phyloP scores from a whole-genome alignment of 2,797 vertebrate species.

The Etheostoma nigrum region DNA sequence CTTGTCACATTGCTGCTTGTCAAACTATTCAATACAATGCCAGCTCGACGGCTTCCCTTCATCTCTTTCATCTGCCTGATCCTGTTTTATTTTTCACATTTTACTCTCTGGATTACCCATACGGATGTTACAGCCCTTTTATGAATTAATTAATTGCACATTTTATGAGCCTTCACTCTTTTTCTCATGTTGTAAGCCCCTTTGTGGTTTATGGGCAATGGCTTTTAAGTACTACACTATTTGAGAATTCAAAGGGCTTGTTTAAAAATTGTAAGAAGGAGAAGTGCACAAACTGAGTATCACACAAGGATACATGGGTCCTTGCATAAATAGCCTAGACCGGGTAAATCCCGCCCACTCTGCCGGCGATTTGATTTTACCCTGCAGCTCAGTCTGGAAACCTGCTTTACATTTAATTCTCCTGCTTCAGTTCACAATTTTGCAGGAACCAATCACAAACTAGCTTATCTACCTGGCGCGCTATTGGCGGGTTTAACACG shows the following conservation, averaged over 20 bases:
- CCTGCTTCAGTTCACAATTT: no score
- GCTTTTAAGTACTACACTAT: neutral
- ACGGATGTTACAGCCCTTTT: neutral
- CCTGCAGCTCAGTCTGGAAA: no score
- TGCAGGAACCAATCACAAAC: no score
- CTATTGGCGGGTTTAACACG: no score
- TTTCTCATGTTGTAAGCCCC: neutral
- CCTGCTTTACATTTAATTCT: no score
- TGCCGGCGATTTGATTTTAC: no score
- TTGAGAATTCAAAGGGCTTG: neutral
- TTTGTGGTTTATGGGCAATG: neutral
- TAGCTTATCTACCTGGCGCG: no score
- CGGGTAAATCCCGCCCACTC: no score
- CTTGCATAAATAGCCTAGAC: neutral
- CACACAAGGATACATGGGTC: neutral
- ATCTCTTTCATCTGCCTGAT: slow-evolving; percentile 2
- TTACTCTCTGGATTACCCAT: neutral
- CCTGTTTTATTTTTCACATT: slow-evolving; percentile 16
- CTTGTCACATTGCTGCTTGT: slow-evolving; percentile 51
- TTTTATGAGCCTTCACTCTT: neutral
- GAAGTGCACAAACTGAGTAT: neutral
- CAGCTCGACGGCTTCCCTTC: slow-evolving; percentile 6
- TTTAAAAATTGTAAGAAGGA: neutral
- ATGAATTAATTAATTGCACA: neutral
- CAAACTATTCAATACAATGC: slow-evolving; percentile 23